Conservation (phyloP, 2,113 vertebrate species). For the Isurus oxyrinchus region DNA sequence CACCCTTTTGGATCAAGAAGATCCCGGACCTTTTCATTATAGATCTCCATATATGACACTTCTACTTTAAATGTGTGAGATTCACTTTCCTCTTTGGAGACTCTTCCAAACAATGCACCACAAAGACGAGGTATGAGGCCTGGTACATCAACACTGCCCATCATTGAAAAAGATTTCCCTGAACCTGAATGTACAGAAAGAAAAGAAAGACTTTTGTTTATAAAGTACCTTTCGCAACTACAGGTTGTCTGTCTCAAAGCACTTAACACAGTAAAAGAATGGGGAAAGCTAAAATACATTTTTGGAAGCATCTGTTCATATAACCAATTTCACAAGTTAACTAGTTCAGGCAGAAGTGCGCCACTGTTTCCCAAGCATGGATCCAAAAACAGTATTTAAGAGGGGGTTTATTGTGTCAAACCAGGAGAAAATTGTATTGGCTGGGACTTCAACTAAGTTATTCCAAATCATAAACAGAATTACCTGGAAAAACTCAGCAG, state of each 20-base stretch:
- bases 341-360: not conserved
- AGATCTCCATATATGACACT: slow-evolving; percentile 99
- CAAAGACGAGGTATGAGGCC: slow-evolving; percentile 95
- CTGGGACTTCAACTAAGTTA: not conserved
- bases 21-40: slow-evolving; percentile 97
- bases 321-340: not conserved
- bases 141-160: slow-evolving; percentile 89
- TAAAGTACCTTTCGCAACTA: too few species aligned
- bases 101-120: slow-evolving; percentile 89
- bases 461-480: not conserved
- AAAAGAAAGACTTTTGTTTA: not conserved
- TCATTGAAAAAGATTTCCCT: slow-evolving; percentile 99
- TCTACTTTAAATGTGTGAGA: slow-evolving; percentile 89
- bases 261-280: slow-evolving; percentile 39
- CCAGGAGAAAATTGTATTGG: not conserved
- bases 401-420: not conserved
- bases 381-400: not conserved
- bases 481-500: too few species aligned
- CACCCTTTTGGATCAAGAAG: slow-evolving; percentile 97
- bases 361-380: not conserved
- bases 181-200: slow-evolving; percentile 66
- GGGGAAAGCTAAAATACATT: slow-evolving; percentile 40
- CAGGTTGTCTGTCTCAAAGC: too few species aligned
- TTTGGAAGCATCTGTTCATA: not conserved
- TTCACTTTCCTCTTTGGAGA: slow-evolving; percentile 73